Base-by-base conservation (phyloP, 2,113 vertebrate genomes). In the Corythoichthys haematopterus region DNA sequence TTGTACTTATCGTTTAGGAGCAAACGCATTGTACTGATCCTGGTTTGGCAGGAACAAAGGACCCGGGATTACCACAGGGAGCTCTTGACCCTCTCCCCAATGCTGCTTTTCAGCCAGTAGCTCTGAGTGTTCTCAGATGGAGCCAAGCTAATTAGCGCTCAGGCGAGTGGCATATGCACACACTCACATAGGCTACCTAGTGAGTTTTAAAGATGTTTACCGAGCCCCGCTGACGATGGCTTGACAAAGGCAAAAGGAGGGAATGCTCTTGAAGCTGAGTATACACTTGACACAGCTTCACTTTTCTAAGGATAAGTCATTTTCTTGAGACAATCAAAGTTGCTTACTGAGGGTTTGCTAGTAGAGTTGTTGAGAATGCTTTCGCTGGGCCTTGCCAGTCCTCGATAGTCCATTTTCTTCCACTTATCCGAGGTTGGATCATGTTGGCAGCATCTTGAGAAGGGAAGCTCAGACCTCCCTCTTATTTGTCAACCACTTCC, bases 121-220 rank as follows among this genome's bases (percentile, higher is more conserved):
- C 79, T 76, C 69, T 83, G 84, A 89, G 85, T 86, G 82, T 81
- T 87, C 85, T 90, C 87, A 87, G 85, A 86, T 88, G 84, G 79
- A 82, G 87, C 84, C 81, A 82, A 77, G 82, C 78, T 87, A 87
- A 89, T 90, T 90, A 89, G 84, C 43, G 65, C 64, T 80, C 69
- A 67, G 77, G 84, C 81, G n/a, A 84, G 84, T 80, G 83, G 82
- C 78, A 79, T 82, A 85, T 84, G 83, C 84, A 77, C 75, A 70
- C 80, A 77, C 83, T 28, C 20, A 28, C 20, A 28, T 28, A 28
- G 20, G 20, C 84, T 85, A 83, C 81, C 82, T 79, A 59, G 73
- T 53, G 76, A 79, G 68, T 79, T 75, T 73, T 88, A 85, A 88
- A 90, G 77, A 88, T 87, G 80, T 90, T 88, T 87, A 88, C 85